These are phyloP conservation scores for Stichodactyla mertensii DNA, from an alignment of 64 coral and sea anemone species.

Conservation along the genomic window DNA sequence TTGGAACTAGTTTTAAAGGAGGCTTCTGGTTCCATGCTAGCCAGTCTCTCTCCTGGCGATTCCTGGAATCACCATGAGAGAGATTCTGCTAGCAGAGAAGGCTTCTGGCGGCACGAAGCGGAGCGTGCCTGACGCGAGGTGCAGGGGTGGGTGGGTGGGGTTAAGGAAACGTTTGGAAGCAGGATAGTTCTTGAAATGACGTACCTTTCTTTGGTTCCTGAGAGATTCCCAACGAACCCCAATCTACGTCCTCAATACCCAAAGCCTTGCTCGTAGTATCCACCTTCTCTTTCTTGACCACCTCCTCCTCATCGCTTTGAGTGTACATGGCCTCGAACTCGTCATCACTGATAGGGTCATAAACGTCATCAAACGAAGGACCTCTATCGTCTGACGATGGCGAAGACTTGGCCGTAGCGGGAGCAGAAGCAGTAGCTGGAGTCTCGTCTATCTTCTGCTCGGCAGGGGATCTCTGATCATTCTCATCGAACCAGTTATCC, in stretches of 20 bases:
- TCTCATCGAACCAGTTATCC: slow-evolving; percentile 69
- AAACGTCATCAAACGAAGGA: slow-evolving; percentile 83
- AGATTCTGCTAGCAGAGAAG: too few relatives aligned
- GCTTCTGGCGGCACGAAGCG: too few relatives aligned
- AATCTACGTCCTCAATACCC: slow-evolving; percentile 93
- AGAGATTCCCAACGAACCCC: slow-evolving; percentile 68
- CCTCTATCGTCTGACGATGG: neutral
- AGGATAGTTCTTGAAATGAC: neutral
- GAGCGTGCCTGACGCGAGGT: too few relatives aligned
- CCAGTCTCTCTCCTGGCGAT: too few relatives aligned
- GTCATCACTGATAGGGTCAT: slow-evolving; percentile 98
- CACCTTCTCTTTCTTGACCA: slow-evolving; percentile 23
- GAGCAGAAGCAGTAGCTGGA: neutral
- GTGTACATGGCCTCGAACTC: slow-evolving; percentile 91
- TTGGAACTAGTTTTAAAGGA: too few relatives aligned
- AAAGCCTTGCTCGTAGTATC: slow-evolving; percentile 26
- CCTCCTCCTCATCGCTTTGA: slow-evolving; percentile 60
- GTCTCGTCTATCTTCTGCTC: slow-evolving; percentile 24
- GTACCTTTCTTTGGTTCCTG: slow-evolving; percentile 28
- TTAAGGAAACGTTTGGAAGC: neutral
- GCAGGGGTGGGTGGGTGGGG: too few relatives aligned
- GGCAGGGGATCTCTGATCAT: slow-evolving; percentile 11
- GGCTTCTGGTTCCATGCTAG: too few relatives aligned
- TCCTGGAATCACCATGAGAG: too few relatives aligned
- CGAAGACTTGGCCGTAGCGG: neutral